Evolutionary conservation across 2,113 vertebrate species (phyloP).

Genomic region (Centropristis striata): DNA sequence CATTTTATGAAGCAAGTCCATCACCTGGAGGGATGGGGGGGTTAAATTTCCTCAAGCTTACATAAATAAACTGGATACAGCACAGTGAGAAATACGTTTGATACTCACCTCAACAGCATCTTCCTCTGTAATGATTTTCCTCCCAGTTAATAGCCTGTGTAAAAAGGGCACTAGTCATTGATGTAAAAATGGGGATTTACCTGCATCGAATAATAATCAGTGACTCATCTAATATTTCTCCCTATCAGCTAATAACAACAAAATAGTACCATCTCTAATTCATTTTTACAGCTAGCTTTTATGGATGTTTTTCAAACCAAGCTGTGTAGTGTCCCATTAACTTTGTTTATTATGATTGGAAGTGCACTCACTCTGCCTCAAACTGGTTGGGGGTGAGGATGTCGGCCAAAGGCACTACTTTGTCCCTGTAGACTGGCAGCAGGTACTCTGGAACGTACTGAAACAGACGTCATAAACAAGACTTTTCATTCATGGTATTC

Average conservation of each 20-base stretch:
- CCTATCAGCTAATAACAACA: neutral
- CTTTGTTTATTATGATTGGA: neutral
- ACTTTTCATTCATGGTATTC: neutral
- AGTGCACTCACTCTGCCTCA: slow-evolving; percentile 94
- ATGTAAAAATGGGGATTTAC: neutral
- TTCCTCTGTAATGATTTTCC: slow-evolving; percentile 90
- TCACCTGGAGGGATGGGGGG: slow-evolving; percentile 85
- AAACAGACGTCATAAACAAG: slow-evolving; percentile 20
- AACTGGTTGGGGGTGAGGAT: slow-evolving; percentile 99
- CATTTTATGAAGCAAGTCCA: slow-evolving; percentile 95
- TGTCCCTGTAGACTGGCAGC: slow-evolving; percentile 93
- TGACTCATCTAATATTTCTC: neutral
- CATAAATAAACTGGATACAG: slow-evolving; percentile 8
- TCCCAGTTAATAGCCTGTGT: slow-evolving; percentile 91
- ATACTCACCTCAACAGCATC: slow-evolving; percentile 91
- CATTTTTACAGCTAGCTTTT: neutral
- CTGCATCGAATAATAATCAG: neutral
- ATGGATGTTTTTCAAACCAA: neutral
- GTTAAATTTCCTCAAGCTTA: neutral
- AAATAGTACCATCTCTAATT: neutral
- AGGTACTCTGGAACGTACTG: slow-evolving; percentile 96
- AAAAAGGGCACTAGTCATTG: slow-evolving; percentile 16
- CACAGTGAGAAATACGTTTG: neutral
- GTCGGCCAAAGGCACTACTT: slow-evolving; percentile 93
- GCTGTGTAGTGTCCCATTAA: neutral